Percentiles rank a stretch among this genome's conserved stretches.
Conservation (phyloP, 2,888 invertebrate species). For the Tachina fera region DNA sequence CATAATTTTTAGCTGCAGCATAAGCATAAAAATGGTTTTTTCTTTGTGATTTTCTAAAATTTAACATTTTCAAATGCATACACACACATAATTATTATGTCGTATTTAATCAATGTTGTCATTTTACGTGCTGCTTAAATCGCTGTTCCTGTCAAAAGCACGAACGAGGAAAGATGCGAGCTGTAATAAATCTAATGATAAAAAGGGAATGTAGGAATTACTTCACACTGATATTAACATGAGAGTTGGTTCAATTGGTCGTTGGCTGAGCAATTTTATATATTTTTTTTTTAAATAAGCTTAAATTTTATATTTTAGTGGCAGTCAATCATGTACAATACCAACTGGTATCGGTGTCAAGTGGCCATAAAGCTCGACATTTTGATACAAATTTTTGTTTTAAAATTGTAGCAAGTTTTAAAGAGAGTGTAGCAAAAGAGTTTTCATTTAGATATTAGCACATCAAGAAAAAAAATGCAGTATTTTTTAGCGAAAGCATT, state of each 20-base stretch:
- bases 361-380: not conserved
- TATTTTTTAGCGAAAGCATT: too few species aligned
- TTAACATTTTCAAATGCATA: not conserved
- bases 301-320: not conserved
- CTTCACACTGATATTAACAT: not conserved
- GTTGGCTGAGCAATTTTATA: too few species aligned
- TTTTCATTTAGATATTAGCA: not conserved
- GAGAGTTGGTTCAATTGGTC: not conserved
- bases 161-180: not conserved
- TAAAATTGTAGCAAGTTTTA: not conserved
- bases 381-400: not conserved
- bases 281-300: too few species aligned
- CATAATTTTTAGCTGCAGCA: not conserved
- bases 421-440: not conserved
- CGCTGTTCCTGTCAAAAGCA: not conserved
- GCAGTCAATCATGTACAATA: not conserved
- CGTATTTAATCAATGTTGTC: slow-evolving; percentile 21
- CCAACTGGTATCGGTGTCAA: not conserved
- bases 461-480: too few species aligned
- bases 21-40: not conserved
- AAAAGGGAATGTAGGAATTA: slow-evolving; percentile 8
- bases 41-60: slow-evolving; percentile 23
- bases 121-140: not conserved
- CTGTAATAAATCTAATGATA: slow-evolving; percentile 25
- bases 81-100: slow-evolving; percentile 9